These are phyloP conservation scores for Holacanthella duospinosa DNA, from an alignment of 2,888 invertebrate species.

Conservation along the genomic window DNA sequence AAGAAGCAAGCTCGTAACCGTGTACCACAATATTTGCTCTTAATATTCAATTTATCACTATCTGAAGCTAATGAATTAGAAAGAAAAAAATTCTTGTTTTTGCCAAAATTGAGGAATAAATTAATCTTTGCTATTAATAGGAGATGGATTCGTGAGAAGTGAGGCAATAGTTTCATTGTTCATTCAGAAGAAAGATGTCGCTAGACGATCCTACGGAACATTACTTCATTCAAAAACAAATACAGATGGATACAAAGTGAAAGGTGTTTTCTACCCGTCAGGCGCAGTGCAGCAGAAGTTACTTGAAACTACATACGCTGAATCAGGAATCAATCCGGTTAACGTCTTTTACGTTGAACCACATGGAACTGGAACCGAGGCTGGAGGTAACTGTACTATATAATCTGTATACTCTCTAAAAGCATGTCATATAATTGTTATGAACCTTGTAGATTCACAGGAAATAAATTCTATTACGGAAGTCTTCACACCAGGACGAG, in stretches of 20 bases:
- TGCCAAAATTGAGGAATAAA: too few species aligned
- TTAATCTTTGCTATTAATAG: too few species aligned
- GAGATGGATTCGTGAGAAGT: slow-evolving; percentile 37
- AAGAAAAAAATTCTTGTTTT: too few species aligned
- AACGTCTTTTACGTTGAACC: slow-evolving; percentile 87
- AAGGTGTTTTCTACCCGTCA: slow-evolving; percentile 40
- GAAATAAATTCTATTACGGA: slow-evolving; percentile 89
- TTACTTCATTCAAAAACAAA: slow-evolving; percentile 47
- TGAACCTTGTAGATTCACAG: slow-evolving; percentile 91
- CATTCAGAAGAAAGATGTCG: slow-evolving; percentile 21
- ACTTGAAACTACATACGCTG: slow-evolving; percentile 45
- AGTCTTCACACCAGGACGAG: slow-evolving; percentile 55
- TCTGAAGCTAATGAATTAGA: too few species aligned
- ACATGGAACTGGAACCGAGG: slow-evolving; percentile 96
- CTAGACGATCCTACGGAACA: slow-evolving; percentile 43
- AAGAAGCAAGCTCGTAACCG: too few species aligned
- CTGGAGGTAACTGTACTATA: too few species aligned
- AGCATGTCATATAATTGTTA: slow-evolving; percentile 98
- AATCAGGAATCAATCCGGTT: slow-evolving; percentile 61
- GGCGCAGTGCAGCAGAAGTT: slow-evolving; percentile 39
- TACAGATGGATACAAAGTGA: slow-evolving; percentile 47
- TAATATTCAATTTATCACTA: too few species aligned
- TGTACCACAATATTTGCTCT: too few species aligned
- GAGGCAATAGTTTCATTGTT: neutral
- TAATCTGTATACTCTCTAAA: too few species aligned